phyloP scores from a whole-genome alignment of 2,888 invertebrate species.

The Parnassius mnemosyne region DNA sequence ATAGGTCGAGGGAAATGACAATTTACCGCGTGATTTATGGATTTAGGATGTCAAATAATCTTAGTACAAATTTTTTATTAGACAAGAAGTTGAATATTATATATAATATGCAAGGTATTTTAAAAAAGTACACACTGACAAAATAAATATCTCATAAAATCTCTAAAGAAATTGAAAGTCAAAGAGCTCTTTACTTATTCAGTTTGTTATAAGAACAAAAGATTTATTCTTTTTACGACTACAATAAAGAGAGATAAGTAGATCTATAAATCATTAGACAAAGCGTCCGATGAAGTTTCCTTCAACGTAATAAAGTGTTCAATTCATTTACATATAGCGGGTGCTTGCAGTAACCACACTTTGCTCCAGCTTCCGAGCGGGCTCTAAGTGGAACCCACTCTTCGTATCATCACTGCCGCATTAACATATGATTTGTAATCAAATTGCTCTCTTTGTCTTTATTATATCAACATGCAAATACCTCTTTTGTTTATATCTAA shows the following conservation, averaged over 20 bases:
- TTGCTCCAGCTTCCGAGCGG: not conserved
- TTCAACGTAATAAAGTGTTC: conserved; percentile 9
- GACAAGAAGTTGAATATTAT: too few species aligned
- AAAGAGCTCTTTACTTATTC: not conserved
- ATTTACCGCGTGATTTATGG: too few species aligned
- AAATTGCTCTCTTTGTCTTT: not conserved
- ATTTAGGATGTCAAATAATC: too few species aligned
- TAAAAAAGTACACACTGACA: not conserved
- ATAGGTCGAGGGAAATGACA: too few species aligned
- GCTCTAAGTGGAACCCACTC: conserved; percentile 8
- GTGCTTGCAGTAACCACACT: not conserved
- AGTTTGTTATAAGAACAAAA: conserved; percentile 5
- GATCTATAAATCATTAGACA: not conserved
- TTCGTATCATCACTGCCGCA: not conserved
- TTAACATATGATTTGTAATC: conserved; percentile 9
- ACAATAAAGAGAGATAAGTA: conserved; percentile 3
- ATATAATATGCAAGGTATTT: not conserved
- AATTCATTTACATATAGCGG: conserved; percentile 7
- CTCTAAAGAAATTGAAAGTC: not conserved
- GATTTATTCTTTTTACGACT: conserved; percentile 4
- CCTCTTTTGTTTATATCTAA: too few species aligned
- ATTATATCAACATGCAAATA: too few species aligned
- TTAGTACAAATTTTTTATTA: too few species aligned
- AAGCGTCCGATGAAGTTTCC: not conserved
- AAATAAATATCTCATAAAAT: not conserved